Percentiles rank a stretch among this genome's conserved stretches.
Evolutionary conservation across 2,888 invertebrate species (phyloP).

Genomic region (Odontothrips loti): DNA sequence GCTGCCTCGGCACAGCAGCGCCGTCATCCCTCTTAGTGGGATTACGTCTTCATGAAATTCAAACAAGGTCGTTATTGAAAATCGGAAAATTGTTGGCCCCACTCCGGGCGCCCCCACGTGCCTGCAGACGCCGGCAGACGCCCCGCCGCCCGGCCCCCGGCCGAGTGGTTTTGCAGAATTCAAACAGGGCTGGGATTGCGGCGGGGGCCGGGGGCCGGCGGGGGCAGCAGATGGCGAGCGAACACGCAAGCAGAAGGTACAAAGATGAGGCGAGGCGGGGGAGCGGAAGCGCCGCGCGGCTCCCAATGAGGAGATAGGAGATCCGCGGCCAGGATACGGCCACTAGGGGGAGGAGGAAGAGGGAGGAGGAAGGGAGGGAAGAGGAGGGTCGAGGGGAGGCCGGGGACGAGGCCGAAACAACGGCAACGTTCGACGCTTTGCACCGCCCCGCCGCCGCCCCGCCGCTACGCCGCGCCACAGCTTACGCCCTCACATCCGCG

Average conservation of each 20-base stretch:
- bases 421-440: too few species aligned
- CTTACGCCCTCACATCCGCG: too few species aligned
- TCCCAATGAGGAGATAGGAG: not conserved
- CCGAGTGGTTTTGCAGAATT: slow-evolving; percentile 14
- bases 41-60: slow-evolving; percentile 24
- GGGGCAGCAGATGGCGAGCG: not conserved
- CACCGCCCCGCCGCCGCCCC: too few species aligned
- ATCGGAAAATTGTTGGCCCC: slow-evolving; percentile 8
- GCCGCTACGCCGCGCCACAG: too few species aligned
- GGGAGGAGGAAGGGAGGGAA: too few species aligned
- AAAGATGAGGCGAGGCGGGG: not conserved
- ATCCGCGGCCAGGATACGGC: not conserved
- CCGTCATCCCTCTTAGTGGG: not conserved
- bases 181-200: slow-evolving; percentile 2
- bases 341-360: not conserved
- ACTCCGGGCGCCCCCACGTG: not conserved
- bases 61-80: slow-evolving; percentile 24
- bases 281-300: not conserved
- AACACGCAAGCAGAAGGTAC: not conserved
- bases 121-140: not conserved
- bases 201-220: not conserved
- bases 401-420: too few species aligned
- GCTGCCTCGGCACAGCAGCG: not conserved
- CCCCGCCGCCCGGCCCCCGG: not conserved
- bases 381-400: too few species aligned